These are phyloP conservation scores for Antigone vipio DNA, from an alignment of 2,113 vertebrate genomes.

Conservation along the genomic window DNA sequence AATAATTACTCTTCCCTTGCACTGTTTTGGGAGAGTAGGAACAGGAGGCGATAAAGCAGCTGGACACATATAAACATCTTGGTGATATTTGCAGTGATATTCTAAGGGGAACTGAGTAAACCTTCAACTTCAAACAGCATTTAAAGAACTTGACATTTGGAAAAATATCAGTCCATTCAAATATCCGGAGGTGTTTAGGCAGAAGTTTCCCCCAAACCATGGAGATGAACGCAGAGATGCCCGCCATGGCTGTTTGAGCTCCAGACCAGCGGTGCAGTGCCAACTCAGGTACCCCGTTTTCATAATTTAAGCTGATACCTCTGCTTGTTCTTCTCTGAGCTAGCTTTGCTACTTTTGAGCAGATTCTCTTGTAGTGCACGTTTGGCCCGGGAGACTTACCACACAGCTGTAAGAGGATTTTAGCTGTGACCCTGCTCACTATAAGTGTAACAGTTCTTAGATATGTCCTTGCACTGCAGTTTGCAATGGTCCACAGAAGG, in stretches of 20 bases:
- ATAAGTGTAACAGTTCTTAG: background rate
- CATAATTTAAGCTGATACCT: background rate
- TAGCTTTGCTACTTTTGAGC: background rate
- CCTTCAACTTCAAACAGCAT: constrained; percentile 21
- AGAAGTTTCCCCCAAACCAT: background rate
- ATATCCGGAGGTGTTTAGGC: background rate
- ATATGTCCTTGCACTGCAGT: background rate
- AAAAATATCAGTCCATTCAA: constrained; percentile 32
- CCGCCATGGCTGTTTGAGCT: background rate
- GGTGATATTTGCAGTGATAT: constrained; percentile 30
- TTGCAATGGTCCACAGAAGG: background rate
- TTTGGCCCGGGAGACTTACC: background rate
- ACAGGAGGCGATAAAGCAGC: constrained; percentile 3
- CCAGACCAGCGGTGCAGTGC: background rate
- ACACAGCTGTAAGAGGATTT: background rate
- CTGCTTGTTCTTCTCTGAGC: background rate
- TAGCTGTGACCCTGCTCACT: background rate
- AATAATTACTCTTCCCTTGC: background rate
- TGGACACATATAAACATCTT: constrained; percentile 29
- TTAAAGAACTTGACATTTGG: constrained; percentile 45
- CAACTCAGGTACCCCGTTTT: background rate
- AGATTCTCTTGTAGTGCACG: background rate
- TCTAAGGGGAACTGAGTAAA: constrained; percentile 29
- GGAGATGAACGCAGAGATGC: background rate
- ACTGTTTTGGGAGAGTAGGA: background rate